Evolutionary conservation across 2,888 invertebrate species (phyloP), one percentile per base, ranked within the genome.

Genomic region (Erebia palarica): DNA sequence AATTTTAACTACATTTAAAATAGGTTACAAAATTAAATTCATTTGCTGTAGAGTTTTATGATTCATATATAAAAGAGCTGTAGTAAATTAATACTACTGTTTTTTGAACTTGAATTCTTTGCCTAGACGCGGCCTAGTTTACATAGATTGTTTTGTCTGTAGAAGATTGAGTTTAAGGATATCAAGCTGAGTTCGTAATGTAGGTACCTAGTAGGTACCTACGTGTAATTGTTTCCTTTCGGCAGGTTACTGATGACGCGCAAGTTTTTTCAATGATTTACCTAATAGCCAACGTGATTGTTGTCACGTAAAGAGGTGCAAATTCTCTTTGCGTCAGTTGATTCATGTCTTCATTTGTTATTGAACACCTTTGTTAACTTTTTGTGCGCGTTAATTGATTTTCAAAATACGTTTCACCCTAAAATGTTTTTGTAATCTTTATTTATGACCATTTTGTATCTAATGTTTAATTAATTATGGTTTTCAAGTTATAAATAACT

Each of bases 191-290:
- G n/a, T 51, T 51, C 51, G 44, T 2, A 9, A 11, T 11, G 11
- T 9, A 44, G 44, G 7, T 47, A 47, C 13, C 1, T 47, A 53
- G 7, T 13, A 53, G n/a, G 51, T 51, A 51, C 1, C 51, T n/a
- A 2, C n/a, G 16, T 53, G 53, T 53, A n/a, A 53, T 53, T 53
- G 53, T 53, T n/a, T n/a, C 53, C 53, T 53, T 16, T 53, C 59
- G n/a, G 42, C n/a, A 14, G 42, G 13, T 18, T n/a, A 16, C 42
- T 14, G 36, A n/a, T 42, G 36, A 59, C 59, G 59, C 13, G 59
- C 59, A 59, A 59, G 59, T 42, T 42, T 59, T 59, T 36, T 59
- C 36, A 59, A 59, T 42, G 42, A 59, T 42, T 58, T 13, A 47
- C 18, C 21, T 47, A 47, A 61, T 18, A 21, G 9, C 36, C 42